These are phyloP conservation scores for Planococcus citri DNA, from an alignment of 1,140 invertebrate genomes.

Conservation along the genomic window DNA sequence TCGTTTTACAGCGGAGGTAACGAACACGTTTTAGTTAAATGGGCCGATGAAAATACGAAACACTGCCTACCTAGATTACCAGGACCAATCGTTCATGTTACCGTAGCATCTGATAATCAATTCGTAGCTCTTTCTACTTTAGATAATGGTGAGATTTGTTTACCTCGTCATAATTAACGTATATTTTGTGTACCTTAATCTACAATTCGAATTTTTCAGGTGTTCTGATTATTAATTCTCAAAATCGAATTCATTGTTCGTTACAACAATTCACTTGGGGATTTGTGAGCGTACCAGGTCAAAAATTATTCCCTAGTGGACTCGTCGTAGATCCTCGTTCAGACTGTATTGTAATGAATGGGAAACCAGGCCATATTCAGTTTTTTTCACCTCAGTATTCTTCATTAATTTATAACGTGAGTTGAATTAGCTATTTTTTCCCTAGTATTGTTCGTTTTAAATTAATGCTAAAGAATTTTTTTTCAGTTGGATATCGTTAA, in stretches of 20 bases:
- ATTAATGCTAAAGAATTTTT: background rate
- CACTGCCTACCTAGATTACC: constrained; percentile 60
- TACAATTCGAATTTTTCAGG: constrained; percentile 35
- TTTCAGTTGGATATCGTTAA: constrained; percentile 57
- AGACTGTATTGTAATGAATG: constrained; percentile 57
- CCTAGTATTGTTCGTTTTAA: background rate
- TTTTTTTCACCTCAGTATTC: constrained; percentile 57
- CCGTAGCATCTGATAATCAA: constrained; percentile 48
- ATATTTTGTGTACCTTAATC: background rate
- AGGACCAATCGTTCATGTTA: constrained; percentile 52
- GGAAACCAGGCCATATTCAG: constrained; percentile 62
- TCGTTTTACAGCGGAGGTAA: constrained; percentile 61
- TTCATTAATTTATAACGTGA: constrained; percentile 60
- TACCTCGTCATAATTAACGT: background rate
- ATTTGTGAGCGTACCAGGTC: constrained; percentile 34
- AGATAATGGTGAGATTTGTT: constrained; percentile 52
- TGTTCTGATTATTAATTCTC: constrained; percentile 50
- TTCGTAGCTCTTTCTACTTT: constrained; percentile 51
- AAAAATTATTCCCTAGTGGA: constrained; percentile 46
- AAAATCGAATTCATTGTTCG: constrained; percentile 42
- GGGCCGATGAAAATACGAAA: constrained; percentile 45
- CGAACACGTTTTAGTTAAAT: constrained; percentile 69
- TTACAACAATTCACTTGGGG: constrained; percentile 57
- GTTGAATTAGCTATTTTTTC: constrained; percentile 29
- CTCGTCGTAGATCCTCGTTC: constrained; percentile 52